These are phyloP conservation scores for Eupsilia transversa DNA, from an alignment of 2,888 invertebrate species.

Conservation along the genomic window DNA sequence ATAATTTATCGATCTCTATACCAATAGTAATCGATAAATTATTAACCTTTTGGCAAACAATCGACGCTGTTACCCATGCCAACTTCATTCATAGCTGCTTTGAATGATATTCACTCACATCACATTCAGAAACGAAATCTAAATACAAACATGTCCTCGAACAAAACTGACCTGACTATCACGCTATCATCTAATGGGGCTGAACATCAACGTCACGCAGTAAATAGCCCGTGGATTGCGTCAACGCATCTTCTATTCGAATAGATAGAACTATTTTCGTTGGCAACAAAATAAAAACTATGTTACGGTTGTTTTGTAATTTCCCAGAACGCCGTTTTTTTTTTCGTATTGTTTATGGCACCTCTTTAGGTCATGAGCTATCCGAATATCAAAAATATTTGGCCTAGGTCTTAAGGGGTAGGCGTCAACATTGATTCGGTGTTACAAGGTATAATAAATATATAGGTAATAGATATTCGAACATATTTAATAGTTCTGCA, in stretches of 20 bases:
- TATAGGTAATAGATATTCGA: too few species aligned
- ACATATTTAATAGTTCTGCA: too few species aligned
- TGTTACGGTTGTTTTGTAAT: too few species aligned
- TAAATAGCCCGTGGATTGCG: constrained; percentile 43
- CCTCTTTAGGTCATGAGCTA: too few species aligned
- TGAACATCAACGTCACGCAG: constrained; percentile 40
- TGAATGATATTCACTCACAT: constrained; percentile 14
- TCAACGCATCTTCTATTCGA: constrained; percentile 29
- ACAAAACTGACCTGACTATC: constrained; percentile 20
- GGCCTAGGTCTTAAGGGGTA: too few species aligned
- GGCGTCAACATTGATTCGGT: too few species aligned
- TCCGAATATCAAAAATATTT: too few species aligned
- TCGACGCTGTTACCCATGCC: background rate
- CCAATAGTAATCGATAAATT: background rate
- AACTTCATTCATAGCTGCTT: constrained; percentile 1
- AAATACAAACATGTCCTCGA: constrained; percentile 4
- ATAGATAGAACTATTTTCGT: constrained; percentile 1
- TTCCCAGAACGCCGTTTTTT: too few species aligned
- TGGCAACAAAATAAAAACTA: constrained; percentile 4
- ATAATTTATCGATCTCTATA: too few species aligned
- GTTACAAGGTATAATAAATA: too few species aligned
- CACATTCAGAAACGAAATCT: background rate
- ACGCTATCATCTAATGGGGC: constrained; percentile 36
- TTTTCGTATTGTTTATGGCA: too few species aligned
- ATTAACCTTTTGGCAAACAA: constrained; percentile 18